These are phyloP conservation scores for Calcarius lapponicus DNA, from an alignment of 2,797 vertebrate species.

Conservation along the genomic window DNA sequence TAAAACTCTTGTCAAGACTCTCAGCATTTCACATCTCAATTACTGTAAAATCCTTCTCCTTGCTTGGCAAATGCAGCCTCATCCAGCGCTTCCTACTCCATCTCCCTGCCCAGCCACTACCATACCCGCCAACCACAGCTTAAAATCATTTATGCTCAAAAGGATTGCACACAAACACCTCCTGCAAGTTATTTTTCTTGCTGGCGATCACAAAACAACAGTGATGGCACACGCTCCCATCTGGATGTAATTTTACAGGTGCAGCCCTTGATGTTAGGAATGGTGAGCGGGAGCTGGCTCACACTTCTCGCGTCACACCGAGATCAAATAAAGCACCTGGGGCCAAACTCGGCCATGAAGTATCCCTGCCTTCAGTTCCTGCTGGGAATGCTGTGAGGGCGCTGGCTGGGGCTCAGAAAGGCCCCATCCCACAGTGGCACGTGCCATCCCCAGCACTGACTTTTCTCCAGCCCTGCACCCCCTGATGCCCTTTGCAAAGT, in stretches of 20 bases:
- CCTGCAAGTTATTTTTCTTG: constrained; percentile 19
- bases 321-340: background rate
- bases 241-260: background rate
- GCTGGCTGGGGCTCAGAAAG: background rate
- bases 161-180: constrained; percentile 54
- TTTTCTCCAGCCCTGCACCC: background rate
- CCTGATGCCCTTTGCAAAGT: background rate
- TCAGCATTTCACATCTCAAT: constrained; percentile 72
- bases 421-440: rapidly evolving
- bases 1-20: constrained; percentile 73
- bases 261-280: background rate
- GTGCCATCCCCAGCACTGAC: background rate
- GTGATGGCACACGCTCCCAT: background rate
- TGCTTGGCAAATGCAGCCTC: constrained; percentile 65
- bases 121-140: constrained; percentile 57
- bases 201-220: background rate
- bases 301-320: background rate
- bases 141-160: constrained; percentile 62
- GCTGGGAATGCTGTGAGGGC: background rate
- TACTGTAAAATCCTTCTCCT: constrained; percentile 70
- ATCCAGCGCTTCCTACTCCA: constrained; percentile 59
- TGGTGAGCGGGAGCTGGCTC: background rate
- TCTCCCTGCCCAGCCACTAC: constrained; percentile 59
- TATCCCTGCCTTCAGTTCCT: background rate
- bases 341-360: background rate